Evolutionary conservation across 2,888 invertebrate species (phyloP).

Genomic region (Romanomermis culicivorax): DNA sequence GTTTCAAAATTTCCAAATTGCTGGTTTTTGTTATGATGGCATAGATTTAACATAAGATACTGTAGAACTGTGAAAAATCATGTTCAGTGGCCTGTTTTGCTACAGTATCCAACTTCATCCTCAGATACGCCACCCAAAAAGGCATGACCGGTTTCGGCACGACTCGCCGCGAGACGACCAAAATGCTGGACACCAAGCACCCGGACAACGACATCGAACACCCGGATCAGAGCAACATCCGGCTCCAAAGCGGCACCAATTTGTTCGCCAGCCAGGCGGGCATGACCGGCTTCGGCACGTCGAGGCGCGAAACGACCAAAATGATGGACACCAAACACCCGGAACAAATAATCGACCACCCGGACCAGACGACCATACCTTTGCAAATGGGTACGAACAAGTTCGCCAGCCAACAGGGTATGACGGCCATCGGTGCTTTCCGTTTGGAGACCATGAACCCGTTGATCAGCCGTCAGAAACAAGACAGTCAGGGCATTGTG

Average conservation of each 20-base stretch:
- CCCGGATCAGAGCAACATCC: constrained; percentile 27
- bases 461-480: constrained; percentile 28
- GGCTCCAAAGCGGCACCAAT: too few species aligned
- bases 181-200: constrained; percentile 27
- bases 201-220: constrained; percentile 27
- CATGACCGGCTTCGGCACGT: too few species aligned
- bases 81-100: too few species aligned
- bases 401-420: constrained; percentile 33
- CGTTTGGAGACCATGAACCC: constrained; percentile 29
- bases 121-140: constrained; percentile 19
- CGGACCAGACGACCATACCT: too few species aligned
- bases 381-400: constrained; percentile 33
- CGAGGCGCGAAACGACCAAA: too few species aligned
- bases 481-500: constrained; percentile 24
- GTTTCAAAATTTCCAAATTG: too few species aligned
- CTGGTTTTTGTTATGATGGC: too few species aligned
- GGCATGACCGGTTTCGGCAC: constrained; percentile 27
- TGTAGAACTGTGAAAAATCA: too few species aligned
- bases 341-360: constrained; percentile 26
- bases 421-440: constrained; percentile 33
- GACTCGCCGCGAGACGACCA: constrained; percentile 27
- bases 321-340: constrained; percentile 28
- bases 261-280: too few species aligned
- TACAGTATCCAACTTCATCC: too few species aligned
- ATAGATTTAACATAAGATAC: too few species aligned